Evolutionary conservation across 2,888 invertebrate species (phyloP).

Genomic region (Volucella inflata): DNA sequence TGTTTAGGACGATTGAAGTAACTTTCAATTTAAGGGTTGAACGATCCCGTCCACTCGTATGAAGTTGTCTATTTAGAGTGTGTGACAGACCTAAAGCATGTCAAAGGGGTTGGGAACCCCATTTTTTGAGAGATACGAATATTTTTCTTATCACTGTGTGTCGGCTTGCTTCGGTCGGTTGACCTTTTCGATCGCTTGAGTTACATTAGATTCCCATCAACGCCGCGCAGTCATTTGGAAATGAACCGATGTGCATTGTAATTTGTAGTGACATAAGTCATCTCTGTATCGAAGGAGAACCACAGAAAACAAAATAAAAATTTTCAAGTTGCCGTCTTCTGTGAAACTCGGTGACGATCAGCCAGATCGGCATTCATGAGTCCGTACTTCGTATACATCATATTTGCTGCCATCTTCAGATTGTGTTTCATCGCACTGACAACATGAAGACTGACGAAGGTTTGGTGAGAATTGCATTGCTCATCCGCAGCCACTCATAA

Average conservation of each 20-base stretch:
- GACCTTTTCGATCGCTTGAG: conserved; percentile 72
- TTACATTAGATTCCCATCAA: conserved; percentile 73
- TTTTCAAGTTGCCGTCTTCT: background rate
- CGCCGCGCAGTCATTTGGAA: conserved; percentile 71
- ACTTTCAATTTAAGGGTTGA: conserved; percentile 74
- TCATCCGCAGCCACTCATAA: conserved; percentile 23
- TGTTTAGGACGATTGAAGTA: conserved; percentile 5
- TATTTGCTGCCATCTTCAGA: conserved; percentile 19
- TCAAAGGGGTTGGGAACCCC: conserved; percentile 62
- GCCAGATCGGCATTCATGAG: conserved; percentile 17
- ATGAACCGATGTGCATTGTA: conserved; percentile 54
- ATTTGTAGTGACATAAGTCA: conserved; percentile 72
- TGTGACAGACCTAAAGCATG: conserved; percentile 53
- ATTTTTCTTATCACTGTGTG: conserved; percentile 4
- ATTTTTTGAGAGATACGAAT: conserved; percentile 38
- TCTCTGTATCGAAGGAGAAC: conserved; percentile 50
- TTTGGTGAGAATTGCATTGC: conserved; percentile 19
- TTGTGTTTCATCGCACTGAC: conserved; percentile 2
- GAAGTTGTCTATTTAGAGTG: conserved; percentile 56
- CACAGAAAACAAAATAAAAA: conserved; percentile 32
- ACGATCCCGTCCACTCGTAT: conserved; percentile 62
- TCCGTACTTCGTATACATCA: background rate
- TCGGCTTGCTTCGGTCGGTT: conserved; percentile 50
- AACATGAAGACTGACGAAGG: background rate
- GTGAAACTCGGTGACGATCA: background rate